phyloP scores from a whole-genome alignment of 1,140 invertebrate genomes.

The Pseudomyrmex gracilis region DNA sequence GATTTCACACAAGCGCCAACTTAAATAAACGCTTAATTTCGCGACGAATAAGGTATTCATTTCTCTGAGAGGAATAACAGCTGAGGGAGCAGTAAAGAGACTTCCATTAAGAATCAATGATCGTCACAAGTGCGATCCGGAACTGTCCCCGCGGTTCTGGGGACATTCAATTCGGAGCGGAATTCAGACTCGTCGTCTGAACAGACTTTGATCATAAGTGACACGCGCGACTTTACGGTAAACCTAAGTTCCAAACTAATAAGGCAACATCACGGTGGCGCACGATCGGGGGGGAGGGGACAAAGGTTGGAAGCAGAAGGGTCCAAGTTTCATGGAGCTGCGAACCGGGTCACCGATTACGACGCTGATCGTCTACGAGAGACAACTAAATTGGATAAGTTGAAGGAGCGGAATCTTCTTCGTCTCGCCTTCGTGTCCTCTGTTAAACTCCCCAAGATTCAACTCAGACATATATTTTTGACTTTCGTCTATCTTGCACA shows the following conservation, averaged over 20 bases:
- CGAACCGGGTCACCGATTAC: conserved; percentile 73
- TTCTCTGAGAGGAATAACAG: conserved; percentile 7
- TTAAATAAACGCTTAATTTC: background rate
- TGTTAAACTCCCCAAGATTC: conserved; percentile 65
- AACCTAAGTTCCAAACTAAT: conserved; percentile 79
- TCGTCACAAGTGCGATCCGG: background rate
- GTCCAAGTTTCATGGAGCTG: conserved; percentile 69
- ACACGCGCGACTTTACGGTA: conserved; percentile 74
- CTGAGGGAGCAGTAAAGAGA: background rate
- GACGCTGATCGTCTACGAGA: conserved; percentile 73
- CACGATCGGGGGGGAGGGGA: conserved; percentile 54
- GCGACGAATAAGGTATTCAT: background rate
- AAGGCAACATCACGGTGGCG: conserved; percentile 67
- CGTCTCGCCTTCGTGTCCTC: conserved; percentile 26
- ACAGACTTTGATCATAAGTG: conserved; percentile 66
- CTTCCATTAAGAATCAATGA: background rate
- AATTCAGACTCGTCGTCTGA: conserved; percentile 51
- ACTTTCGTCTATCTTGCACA: background rate
- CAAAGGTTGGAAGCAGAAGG: conserved; percentile 56
- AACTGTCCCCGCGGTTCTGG: background rate
- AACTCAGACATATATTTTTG: conserved; percentile 51
- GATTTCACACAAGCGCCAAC: background rate
- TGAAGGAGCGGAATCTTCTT: conserved; percentile 66
- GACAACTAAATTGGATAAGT: conserved; percentile 75
- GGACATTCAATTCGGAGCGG: conserved; percentile 42